Evolutionary conservation across 2,888 invertebrate genomes (phyloP).

Genomic region (Cephus pygmeus): DNA sequence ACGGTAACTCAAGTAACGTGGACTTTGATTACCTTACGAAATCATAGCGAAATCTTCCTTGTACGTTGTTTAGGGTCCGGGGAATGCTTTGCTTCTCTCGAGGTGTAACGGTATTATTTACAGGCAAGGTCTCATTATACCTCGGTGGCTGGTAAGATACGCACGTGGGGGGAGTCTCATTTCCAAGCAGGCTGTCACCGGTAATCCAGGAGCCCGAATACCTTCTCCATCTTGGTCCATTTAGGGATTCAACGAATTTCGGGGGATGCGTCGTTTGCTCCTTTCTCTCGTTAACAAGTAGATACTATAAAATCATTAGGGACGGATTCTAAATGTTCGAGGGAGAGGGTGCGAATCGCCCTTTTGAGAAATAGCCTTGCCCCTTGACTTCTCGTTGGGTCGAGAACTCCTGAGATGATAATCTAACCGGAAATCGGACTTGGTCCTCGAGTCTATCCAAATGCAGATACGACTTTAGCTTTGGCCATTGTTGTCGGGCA

Average conservation of each 20-base stretch:
- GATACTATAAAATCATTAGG: conserved; percentile 32
- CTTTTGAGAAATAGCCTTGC: background rate
- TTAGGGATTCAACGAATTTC: conserved; percentile 33
- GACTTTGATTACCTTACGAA: background rate
- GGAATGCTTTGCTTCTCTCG: background rate
- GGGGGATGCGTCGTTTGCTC: conserved; percentile 1
- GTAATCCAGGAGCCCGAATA: conserved; percentile 10
- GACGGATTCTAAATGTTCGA: background rate
- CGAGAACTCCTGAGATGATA: background rate
- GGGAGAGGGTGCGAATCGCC: background rate
- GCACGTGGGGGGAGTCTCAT: conserved; percentile 26
- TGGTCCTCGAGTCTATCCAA: background rate
- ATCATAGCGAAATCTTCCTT: background rate
- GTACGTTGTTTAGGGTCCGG: background rate
- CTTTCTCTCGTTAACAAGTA: conserved; percentile 28
- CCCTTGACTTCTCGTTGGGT: background rate
- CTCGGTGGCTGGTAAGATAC: background rate
- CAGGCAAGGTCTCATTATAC: background rate
- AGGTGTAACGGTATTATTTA: background rate
- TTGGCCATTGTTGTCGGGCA: background rate
- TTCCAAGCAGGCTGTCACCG: conserved; percentile 21
- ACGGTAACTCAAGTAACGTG: background rate
- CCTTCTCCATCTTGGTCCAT: conserved; percentile 25
- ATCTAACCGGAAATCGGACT: background rate
- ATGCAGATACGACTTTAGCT: background rate